Evolutionary conservation across 2,797 vertebrate genomes (phyloP).

Genomic region (Tapera naevia): DNA sequence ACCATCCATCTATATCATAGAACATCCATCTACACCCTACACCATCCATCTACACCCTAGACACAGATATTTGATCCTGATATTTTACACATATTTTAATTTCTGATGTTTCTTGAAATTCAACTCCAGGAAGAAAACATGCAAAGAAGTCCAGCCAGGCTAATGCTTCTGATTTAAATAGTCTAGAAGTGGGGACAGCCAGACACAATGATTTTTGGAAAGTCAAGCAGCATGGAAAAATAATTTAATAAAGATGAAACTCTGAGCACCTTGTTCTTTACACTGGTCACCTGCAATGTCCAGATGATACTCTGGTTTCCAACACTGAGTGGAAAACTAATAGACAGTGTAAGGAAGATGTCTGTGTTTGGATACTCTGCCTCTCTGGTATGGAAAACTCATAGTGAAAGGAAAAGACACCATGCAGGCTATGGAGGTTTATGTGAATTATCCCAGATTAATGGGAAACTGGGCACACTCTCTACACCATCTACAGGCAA

Average conservation of each 20-base stretch:
- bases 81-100: neutral
- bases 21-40: neutral
- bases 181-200: neutral
- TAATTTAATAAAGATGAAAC: neutral
- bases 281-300: neutral
- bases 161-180: neutral
- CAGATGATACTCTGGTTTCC: neutral
- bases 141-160: neutral
- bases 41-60: neutral
- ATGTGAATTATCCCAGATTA: neutral
- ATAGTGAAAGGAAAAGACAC: neutral
- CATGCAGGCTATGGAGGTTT: accelerated
- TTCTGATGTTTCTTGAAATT: neutral
- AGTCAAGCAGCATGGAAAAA: neutral
- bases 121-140: neutral
- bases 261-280: neutral
- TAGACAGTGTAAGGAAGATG: accelerated
- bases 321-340: neutral
- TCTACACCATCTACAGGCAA: neutral
- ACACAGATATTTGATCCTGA: neutral
- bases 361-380: neutral
- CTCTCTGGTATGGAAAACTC: neutral
- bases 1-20: neutral
- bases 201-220: neutral
- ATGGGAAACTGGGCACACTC: neutral